phyloP scores from a whole-genome alignment of 2,113 vertebrate genomes.

The Xerus inauris region DNA sequence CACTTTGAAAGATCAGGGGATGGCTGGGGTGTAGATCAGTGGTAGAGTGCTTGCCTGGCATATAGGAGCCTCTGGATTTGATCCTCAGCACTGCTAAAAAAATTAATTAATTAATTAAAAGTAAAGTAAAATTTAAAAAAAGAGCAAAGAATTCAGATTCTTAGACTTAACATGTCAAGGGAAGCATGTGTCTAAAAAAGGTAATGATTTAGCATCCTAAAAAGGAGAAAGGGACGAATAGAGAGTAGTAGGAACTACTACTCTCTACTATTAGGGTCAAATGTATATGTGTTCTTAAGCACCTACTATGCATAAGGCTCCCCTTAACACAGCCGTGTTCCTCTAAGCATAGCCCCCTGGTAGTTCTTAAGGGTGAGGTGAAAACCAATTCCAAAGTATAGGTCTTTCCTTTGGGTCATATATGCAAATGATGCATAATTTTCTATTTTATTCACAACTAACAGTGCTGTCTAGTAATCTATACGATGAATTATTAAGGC shows the following conservation, averaged over 20 bases:
- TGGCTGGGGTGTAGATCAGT: neutral
- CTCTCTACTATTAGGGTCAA: too few relatives aligned
- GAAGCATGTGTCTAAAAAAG: neutral
- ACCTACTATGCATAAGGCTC: neutral
- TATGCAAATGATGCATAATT: neutral
- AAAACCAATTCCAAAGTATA: neutral
- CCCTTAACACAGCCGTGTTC: neutral
- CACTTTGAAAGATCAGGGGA: neutral
- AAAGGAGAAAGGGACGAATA: neutral
- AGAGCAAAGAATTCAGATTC: neutral
- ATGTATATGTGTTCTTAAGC: neutral
- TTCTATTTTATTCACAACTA: conserved; percentile 19
- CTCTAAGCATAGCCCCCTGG: neutral
- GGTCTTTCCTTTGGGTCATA: neutral
- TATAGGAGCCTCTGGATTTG: too few relatives aligned
- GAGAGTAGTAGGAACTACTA: neutral
- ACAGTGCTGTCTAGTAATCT: neutral
- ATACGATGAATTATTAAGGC: conserved; percentile 46
- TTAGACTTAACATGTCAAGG: neutral
- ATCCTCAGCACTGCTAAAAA: neutral
- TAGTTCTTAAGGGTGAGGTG: neutral
- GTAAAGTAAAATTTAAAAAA: too few relatives aligned
- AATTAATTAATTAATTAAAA: neutral
- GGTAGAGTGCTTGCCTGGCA: neutral
- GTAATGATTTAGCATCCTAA: neutral